phyloP scores from a whole-genome alignment of 2,888 invertebrate genomes.

The Cerastis rubricosa region DNA sequence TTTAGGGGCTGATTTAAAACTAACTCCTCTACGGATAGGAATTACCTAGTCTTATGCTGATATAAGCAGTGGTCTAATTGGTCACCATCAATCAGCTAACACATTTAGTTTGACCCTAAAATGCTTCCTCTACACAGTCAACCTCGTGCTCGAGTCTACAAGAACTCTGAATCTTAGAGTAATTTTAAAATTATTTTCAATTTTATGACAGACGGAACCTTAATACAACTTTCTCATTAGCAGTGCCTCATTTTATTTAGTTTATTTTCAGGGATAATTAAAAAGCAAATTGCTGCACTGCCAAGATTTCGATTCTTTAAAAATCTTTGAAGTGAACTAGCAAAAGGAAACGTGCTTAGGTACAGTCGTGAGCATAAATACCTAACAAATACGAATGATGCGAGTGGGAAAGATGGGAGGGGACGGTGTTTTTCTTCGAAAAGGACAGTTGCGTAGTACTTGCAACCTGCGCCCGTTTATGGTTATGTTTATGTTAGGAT shows the following conservation, averaged over 20 bases:
- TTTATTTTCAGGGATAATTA: slow-evolving; percentile 31
- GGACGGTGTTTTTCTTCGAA: not conserved
- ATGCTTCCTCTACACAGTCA: not conserved
- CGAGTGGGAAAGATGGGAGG: not conserved
- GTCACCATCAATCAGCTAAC: not conserved
- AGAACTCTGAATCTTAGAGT: not conserved
- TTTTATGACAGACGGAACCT: not conserved
- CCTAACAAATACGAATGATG: not conserved
- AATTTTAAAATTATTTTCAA: not conserved
- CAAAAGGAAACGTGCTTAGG: not conserved
- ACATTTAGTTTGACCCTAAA: not conserved
- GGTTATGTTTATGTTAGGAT: not conserved
- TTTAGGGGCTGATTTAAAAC: too few species aligned
- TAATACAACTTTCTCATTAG: slow-evolving; percentile 17
- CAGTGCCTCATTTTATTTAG: not conserved
- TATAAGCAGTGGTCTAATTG: not conserved
- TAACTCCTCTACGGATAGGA: not conserved
- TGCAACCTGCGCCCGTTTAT: not conserved
- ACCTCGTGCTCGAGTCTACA: not conserved
- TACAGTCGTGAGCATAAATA: not conserved
- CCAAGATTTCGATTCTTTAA: slow-evolving; percentile 16
- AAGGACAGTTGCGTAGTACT: not conserved
- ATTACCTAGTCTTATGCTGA: not conserved
- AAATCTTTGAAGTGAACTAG: slow-evolving; percentile 25
- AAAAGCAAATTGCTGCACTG: slow-evolving; percentile 28